Evolutionary conservation across 1,140 invertebrate species (phyloP).

Genomic region (Rhizoglyphus robini): DNA sequence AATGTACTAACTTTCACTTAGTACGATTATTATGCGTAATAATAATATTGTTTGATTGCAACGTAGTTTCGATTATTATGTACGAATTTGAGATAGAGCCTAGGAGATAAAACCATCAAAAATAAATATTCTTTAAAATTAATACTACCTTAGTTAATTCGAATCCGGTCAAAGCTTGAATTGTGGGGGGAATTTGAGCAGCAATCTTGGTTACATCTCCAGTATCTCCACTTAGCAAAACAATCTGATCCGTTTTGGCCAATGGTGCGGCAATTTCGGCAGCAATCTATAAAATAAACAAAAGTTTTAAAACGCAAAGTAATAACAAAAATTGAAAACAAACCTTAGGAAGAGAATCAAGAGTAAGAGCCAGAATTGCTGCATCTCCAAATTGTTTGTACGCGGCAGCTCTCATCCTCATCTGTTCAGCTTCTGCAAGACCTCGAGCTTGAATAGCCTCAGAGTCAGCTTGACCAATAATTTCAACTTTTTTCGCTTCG

Average conservation of each 20-base stretch:
- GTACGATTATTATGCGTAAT: no score
- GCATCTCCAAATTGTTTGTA: constrained; percentile 41
- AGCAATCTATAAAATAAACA: constrained; percentile 27
- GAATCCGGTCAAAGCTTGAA: constrained; percentile 86
- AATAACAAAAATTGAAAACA: not conserved
- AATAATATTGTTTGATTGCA: no score
- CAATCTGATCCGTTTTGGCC: constrained; percentile 38
- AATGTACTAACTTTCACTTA: no score
- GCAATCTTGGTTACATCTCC: constrained; percentile 39
- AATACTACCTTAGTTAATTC: constrained; percentile 44
- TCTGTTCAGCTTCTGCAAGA: constrained; percentile 39
- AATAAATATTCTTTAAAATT: not conserved
- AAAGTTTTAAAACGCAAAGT: not conserved
- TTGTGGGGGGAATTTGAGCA: constrained; percentile 74
- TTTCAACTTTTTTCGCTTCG: constrained; percentile 76
- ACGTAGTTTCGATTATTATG: no score
- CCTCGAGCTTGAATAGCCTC: constrained; percentile 51
- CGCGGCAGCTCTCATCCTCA: constrained; percentile 39
- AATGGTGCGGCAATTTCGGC: constrained; percentile 39
- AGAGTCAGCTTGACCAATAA: constrained; percentile 78
- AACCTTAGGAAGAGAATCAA: constrained; percentile 37
- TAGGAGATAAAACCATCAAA: no score
- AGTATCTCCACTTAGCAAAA: constrained; percentile 32
- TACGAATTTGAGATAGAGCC: no score
- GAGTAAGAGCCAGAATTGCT: constrained; percentile 36